Conservation (phyloP, 1,140 invertebrate species). For the Eriocheir sinensis region DNA sequence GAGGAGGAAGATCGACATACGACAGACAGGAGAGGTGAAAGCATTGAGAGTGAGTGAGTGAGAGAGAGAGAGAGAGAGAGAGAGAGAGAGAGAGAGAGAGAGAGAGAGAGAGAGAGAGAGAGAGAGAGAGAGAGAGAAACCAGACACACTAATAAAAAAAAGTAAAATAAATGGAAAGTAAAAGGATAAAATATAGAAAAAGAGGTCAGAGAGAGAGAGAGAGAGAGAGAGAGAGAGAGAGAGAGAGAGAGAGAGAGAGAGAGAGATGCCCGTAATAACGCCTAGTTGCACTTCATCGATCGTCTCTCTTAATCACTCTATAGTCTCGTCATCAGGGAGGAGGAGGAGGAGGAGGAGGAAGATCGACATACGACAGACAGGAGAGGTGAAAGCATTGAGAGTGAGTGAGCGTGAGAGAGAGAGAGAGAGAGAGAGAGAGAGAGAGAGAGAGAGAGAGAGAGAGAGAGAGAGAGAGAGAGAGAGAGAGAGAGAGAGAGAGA, state of each 20-base stretch:
- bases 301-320: too few relatives aligned
- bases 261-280: too few relatives aligned
- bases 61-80: too few relatives aligned
- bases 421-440: neutral
- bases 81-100: neutral
- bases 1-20: too few relatives aligned
- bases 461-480: conserved; percentile 13
- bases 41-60: too few relatives aligned
- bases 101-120: neutral
- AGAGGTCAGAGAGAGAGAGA: too few relatives aligned
- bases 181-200: neutral
- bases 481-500: conserved; percentile 2
- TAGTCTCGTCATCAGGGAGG: too few relatives aligned
- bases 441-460: neutral
- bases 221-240: neutral
- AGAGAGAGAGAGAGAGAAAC: neutral
- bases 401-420: neutral
- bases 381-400: neutral
- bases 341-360: neutral
- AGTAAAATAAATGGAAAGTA: too few relatives aligned
- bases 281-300: too few relatives aligned
- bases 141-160: too few relatives aligned
- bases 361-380: neutral
- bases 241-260: neutral
- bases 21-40: too few relatives aligned